A percentile compares a stretch with the other conserved stretches of the same genome.
phyloP scores from a whole-genome alignment of 2,113 vertebrate genomes.

The Onychostruthus taczanowskii region DNA sequence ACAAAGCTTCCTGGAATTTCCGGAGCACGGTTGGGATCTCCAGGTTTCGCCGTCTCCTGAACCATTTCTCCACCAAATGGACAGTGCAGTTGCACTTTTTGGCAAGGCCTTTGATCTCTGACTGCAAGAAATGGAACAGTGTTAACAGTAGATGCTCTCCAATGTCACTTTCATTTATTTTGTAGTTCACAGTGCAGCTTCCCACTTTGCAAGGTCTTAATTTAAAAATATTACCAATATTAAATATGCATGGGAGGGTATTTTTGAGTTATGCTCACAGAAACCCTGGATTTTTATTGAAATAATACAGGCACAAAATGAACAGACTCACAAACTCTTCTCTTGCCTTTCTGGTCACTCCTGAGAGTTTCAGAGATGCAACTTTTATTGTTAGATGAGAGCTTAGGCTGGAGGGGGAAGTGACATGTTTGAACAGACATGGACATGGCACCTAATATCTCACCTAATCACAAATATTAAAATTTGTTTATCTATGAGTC shows the following conservation, averaged over 20 bases:
- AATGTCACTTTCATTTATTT: neutral
- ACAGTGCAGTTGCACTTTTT: slow-evolving; percentile 86
- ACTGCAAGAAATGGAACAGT: slow-evolving; percentile 63
- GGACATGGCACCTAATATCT: neutral
- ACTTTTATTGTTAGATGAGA: neutral
- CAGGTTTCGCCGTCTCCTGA: slow-evolving; percentile 82
- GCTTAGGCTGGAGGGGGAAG: neutral
- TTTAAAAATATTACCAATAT: neutral
- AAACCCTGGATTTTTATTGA: neutral
- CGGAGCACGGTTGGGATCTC: slow-evolving; percentile 85
- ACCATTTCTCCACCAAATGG: slow-evolving; percentile 89
- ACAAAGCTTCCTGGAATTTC: slow-evolving; percentile 95
- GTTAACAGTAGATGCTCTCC: neutral
- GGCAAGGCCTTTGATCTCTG: slow-evolving; percentile 84
- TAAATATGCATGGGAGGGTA: neutral
- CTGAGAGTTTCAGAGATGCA: neutral
- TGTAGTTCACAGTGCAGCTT: neutral
- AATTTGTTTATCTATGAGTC: neutral
- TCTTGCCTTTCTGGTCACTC: neutral
- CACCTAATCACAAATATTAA: neutral
- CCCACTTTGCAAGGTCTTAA: neutral
- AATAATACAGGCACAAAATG: neutral
- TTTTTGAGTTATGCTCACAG: neutral
- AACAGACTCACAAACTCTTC: neutral
- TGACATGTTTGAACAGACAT: rapidly evolving